Percentiles rank a stretch among this genome's conserved stretches.
Evolutionary conservation across 2,797 vertebrate genomes (phyloP).

Genomic region (Anas bernieri): DNA sequence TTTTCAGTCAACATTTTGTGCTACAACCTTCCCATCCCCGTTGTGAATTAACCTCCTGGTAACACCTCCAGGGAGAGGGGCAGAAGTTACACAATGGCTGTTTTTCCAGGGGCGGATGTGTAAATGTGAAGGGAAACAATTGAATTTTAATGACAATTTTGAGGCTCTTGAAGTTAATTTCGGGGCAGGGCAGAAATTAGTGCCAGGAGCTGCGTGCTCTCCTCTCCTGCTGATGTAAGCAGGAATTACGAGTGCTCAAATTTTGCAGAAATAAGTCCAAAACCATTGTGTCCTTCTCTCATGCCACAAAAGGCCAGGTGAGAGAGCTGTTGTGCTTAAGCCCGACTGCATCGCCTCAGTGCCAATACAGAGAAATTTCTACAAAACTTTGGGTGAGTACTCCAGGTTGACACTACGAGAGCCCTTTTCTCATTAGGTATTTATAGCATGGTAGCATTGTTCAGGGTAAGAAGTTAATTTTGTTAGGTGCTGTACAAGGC

Average conservation of each 20-base stretch:
- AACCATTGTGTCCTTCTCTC: background rate
- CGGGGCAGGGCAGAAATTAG: constrained; percentile 25
- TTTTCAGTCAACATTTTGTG: background rate
- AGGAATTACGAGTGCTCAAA: background rate
- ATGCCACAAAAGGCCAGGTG: background rate
- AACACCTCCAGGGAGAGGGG: background rate
- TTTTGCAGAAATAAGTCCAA: background rate
- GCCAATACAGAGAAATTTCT: background rate
- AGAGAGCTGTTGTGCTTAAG: background rate
- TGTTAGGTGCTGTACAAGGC: background rate
- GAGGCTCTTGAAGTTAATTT: constrained; percentile 23
- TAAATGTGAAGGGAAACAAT: constrained; percentile 41
- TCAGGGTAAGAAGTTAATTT: background rate
- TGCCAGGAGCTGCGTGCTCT: background rate
- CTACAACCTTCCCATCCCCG: background rate
- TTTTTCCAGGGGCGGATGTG: constrained; percentile 20
- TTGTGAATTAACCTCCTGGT: background rate
- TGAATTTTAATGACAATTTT: constrained; percentile 55
- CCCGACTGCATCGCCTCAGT: background rate
- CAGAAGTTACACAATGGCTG: background rate
- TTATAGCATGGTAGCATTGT: background rate
- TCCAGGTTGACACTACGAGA: background rate
- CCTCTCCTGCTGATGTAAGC: background rate
- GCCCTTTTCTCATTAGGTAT: background rate
- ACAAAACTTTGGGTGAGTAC: background rate